Percentiles rank a stretch among this genome's conserved stretches.
Conservation (phyloP, 2,888 invertebrate species). For the Brenthis hecate region DNA sequence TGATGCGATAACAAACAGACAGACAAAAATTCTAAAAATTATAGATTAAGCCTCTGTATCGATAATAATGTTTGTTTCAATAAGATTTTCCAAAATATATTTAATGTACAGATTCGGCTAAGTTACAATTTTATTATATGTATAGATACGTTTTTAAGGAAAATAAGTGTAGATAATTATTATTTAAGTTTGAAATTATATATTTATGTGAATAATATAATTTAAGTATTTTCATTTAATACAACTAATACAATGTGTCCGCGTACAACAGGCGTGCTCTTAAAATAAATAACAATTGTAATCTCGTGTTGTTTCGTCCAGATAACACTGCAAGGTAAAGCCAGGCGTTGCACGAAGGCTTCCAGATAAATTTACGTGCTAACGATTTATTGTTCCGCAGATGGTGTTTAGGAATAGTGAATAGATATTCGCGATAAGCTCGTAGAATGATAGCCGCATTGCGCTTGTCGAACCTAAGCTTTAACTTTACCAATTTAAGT, state of each 20-base stretch:
- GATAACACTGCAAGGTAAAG: conserved; percentile 26
- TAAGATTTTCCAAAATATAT: too few relatives aligned
- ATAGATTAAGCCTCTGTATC: too few relatives aligned
- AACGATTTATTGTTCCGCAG: conserved; percentile 37
- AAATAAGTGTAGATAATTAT: too few relatives aligned
- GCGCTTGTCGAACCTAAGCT: conserved; percentile 28
- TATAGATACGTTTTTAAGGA: too few relatives aligned
- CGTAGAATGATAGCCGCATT: conserved; percentile 28
- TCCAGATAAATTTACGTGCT: conserved; percentile 35
- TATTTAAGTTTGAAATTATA: neutral
- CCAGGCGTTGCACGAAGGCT: conserved; percentile 29
- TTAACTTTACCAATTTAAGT: conserved; percentile 23
- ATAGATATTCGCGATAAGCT: conserved; percentile 37
- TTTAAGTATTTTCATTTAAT: neutral
- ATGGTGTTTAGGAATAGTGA: conserved; percentile 38
- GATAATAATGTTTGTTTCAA: too few relatives aligned
- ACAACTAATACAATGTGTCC: neutral
- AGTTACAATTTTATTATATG: too few relatives aligned
- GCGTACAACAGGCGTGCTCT: neutral
- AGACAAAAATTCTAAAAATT: too few relatives aligned
- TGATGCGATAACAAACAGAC: too few relatives aligned
- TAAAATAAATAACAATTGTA: conserved; percentile 30
- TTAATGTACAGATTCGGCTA: too few relatives aligned
- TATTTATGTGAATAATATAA: neutral
- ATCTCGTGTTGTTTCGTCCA: conserved; percentile 20